Evolutionary conservation across 2,797 vertebrate species (phyloP).

Genomic region (Leucoraja ocellata): DNA sequence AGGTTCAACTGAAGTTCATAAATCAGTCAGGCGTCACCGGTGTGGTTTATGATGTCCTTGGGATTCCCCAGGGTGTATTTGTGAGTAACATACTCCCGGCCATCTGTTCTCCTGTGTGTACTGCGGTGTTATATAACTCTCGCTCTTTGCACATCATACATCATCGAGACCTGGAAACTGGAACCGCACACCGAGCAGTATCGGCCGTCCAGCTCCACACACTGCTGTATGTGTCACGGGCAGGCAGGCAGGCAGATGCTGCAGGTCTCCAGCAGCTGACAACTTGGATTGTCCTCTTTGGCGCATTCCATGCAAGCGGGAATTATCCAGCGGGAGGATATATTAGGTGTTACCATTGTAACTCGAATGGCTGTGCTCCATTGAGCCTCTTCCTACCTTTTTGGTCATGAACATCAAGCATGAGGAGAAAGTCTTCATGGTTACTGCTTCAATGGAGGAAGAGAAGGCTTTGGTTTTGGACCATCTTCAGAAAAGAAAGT

Average conservation of each 20-base stretch:
- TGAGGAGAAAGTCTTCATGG: background rate
- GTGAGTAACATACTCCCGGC: conserved; percentile 2
- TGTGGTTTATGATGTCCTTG: conserved; percentile 20
- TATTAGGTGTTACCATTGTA: background rate
- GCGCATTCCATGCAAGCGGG: background rate
- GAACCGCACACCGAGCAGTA: background rate
- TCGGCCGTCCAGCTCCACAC: background rate
- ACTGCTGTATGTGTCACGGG: background rate
- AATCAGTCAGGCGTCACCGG: background rate
- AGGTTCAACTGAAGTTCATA: conserved; percentile 28
- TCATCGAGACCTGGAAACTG: background rate
- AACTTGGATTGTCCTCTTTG: background rate
- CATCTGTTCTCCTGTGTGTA: conserved; percentile 30
- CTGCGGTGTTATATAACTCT: conserved; percentile 14
- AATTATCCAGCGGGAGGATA: background rate
- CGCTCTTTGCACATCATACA: background rate
- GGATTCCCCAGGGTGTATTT: conserved; percentile 6
- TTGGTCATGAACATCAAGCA: background rate
- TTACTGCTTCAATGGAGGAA: background rate
- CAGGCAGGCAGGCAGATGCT: background rate
- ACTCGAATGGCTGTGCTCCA: background rate
- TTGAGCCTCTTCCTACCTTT: background rate
- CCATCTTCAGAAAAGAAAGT: background rate
- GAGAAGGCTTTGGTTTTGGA: background rate
- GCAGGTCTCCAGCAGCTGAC: background rate